Evolutionary conservation across 2,113 vertebrate species (phyloP).

Genomic region (Glaucomys volans): DNA sequence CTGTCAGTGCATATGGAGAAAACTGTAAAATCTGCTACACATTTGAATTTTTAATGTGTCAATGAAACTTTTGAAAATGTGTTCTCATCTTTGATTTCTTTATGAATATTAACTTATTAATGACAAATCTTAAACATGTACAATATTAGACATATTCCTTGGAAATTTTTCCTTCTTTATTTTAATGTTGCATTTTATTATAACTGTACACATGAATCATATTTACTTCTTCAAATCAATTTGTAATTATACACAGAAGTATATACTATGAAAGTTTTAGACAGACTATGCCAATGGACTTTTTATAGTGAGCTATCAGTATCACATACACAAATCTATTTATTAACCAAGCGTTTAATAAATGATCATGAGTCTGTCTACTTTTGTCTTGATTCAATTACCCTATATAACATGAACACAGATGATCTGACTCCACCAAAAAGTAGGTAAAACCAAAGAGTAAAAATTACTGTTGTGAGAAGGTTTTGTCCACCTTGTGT

Average conservation of each 20-base stretch:
- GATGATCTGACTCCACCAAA: conserved; percentile 46
- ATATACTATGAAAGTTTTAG: conserved; percentile 65
- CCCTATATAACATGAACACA: not conserved
- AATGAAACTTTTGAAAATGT: conserved; percentile 75
- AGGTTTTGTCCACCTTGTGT: conserved; percentile 45
- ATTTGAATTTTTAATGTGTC: conserved; percentile 76
- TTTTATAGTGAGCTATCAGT: not conserved
- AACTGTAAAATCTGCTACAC: conserved; percentile 67
- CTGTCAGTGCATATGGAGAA: conserved; percentile 66
- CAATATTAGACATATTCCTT: not conserved
- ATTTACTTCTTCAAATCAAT: conserved; percentile 52
- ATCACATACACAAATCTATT: conserved; percentile 43
- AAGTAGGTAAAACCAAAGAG: conserved; percentile 56
- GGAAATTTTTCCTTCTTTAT: conserved; percentile 58
- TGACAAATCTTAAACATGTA: conserved; percentile 54
- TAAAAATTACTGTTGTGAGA: conserved; percentile 51
- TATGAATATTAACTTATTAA: conserved; percentile 71
- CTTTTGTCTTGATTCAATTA: conserved; percentile 63
- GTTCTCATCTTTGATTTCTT: conserved; percentile 72
- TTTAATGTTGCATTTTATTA: conserved; percentile 63
- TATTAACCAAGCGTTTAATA: conserved; percentile 73
- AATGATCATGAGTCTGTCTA: conserved; percentile 47
- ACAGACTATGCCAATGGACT: conserved; percentile 24
- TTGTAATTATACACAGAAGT: conserved; percentile 42
- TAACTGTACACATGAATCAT: conserved; percentile 36